Conservation (phyloP, 2,888 invertebrate genomes). For the Drosophila meridionalis region DNA sequence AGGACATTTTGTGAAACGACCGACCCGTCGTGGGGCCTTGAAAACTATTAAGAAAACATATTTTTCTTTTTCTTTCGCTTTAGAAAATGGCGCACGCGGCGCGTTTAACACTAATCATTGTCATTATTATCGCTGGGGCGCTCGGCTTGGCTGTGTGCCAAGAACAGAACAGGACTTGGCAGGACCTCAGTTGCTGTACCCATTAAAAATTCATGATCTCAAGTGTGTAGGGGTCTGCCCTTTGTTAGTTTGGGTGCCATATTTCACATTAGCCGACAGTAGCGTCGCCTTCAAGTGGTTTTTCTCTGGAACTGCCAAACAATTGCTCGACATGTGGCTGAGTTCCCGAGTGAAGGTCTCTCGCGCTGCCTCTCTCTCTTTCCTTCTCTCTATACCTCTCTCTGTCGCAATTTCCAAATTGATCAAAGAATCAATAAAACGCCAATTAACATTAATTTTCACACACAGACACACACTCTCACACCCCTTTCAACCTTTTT, state of each 20-base stretch:
- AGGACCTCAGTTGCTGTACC: conserved; percentile 29
- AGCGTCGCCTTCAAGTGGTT: conserved; percentile 64
- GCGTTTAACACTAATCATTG: conserved; percentile 76
- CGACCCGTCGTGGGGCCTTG: conserved; percentile 20
- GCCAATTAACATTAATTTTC: conserved; percentile 71
- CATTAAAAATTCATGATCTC: conserved; percentile 81
- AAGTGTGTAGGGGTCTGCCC: conserved; percentile 60
- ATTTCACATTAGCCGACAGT: conserved; percentile 63
- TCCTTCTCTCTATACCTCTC: background rate
- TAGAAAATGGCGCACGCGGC: conserved; percentile 61
- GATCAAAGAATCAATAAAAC: conserved; percentile 71
- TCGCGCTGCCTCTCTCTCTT: background rate
- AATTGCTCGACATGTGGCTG: conserved; percentile 37
- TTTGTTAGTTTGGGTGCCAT: conserved; percentile 62
- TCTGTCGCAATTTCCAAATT: conserved; percentile 11
- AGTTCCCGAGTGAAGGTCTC: conserved; percentile 21
- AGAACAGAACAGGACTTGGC: conserved; percentile 2
- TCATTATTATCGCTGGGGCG: conserved; percentile 60
- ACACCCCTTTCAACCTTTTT: conserved; percentile 11
- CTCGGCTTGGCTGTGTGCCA: conserved; percentile 49
- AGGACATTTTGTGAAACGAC: conserved; percentile 33
- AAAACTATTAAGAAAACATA: conserved; percentile 75
- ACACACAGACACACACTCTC: conserved; percentile 58
- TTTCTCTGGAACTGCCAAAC: conserved; percentile 16
- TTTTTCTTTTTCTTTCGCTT: conserved; percentile 45